Evolutionary conservation across 2,888 invertebrate genomes (phyloP), one percentile per base, ranked within the genome.

Genomic region (Vanessa cardui): DNA sequence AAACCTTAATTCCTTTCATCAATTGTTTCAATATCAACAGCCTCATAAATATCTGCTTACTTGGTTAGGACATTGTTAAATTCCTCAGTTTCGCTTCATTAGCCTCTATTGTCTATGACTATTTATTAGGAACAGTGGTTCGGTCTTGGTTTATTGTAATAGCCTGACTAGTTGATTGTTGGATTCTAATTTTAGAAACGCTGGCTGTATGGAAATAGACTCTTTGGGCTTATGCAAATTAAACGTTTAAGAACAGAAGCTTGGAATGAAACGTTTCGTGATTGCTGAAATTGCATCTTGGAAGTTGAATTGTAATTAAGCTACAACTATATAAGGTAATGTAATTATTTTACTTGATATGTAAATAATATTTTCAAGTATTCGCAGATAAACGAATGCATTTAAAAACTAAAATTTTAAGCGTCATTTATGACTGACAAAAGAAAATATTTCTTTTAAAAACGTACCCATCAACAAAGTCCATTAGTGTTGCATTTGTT

Each of bases 51-150:
- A 62, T 61, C 45, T 56, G 12, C 33, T 54, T 31, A n/a, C 56
- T 61, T 46, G 52, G 50, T 50, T 58, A 63, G 26, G 58, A 58
- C 66, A 58, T 59, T 26, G 63, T 67, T 52, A 49, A 58, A 60
- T 59, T 64, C 44, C 47, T 18, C 47, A 62, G 21, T 56, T 68
- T 60, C 72, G 74, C 76, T 80, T 79, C 78, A 77, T 80, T 83
- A 80, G 68, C 64, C 72, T 67, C 74, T 75, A 78, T 80, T 78
- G 80, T 80, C 73, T 77, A 71, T 68, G 68, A 64, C 70, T 75
- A 75, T 80, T 80, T 80, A 80, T 78, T 75, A 73, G 70, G 70
- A 70, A 62, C 69, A 72, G 67, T 69, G 61, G 67, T 79, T 76
- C 66, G 26, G 60, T 74, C 74, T 73, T 73, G 73, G 75, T 73